Evolutionary conservation across 2,797 vertebrate species (phyloP).

Genomic region (Myotis findleyi): DNA sequence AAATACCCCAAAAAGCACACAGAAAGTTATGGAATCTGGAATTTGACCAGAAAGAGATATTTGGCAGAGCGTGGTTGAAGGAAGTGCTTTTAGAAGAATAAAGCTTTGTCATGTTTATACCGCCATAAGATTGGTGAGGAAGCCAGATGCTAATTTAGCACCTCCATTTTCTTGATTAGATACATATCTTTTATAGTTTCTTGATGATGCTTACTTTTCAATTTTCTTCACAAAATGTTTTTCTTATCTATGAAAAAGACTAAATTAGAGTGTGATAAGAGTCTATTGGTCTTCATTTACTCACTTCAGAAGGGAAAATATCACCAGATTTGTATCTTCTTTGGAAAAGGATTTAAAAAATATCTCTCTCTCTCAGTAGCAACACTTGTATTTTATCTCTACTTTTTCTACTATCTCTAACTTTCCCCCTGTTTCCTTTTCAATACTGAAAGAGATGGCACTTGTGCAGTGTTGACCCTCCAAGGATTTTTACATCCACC

Average conservation of each 20-base stretch:
- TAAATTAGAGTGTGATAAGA: conserved; percentile 23
- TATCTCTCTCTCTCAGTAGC: background rate
- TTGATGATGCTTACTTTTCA: conserved; percentile 33
- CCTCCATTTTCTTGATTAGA: conserved; percentile 33
- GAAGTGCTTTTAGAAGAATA: background rate
- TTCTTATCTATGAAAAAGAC: conserved; percentile 33
- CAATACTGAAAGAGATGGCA: background rate
- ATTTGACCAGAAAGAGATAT: background rate
- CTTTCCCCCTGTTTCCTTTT: background rate
- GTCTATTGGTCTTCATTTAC: conserved; percentile 20
- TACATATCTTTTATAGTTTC: conserved; percentile 3
- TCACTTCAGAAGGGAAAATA: conserved; percentile 45
- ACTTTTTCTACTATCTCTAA: background rate
- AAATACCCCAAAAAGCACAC: conserved; percentile 28
- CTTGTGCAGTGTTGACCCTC: background rate
- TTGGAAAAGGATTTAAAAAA: conserved; percentile 43
- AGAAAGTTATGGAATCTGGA: conserved; percentile 47
- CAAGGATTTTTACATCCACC: background rate
- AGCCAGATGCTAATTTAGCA: conserved; percentile 14
- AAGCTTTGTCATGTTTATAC: background rate
- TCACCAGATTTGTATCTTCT: conserved; percentile 10
- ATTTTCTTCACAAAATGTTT: conserved; percentile 63
- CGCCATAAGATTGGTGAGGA: background rate
- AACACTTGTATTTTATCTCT: background rate
- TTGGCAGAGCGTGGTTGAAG: background rate